Percentiles rank a stretch among this genome's conserved stretches.
Evolutionary conservation across 2,888 invertebrate species (phyloP).

Genomic region (Gymnosoma rotundatum): DNA sequence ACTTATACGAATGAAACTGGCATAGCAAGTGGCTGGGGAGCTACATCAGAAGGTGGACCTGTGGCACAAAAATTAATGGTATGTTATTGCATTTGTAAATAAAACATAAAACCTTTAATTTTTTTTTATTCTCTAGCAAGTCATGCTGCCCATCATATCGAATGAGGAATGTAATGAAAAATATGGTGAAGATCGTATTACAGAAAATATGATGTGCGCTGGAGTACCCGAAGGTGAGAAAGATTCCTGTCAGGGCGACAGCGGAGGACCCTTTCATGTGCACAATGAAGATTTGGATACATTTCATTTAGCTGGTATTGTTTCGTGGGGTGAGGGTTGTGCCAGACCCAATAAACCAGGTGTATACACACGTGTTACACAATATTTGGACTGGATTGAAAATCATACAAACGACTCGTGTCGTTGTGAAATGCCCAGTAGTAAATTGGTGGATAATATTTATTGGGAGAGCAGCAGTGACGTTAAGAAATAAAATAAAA

Average conservation of each 20-base stretch:
- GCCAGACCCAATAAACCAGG: conserved; percentile 87
- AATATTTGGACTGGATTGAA: conserved; percentile 87
- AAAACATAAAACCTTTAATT: no score
- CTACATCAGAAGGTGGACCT: conserved; percentile 87
- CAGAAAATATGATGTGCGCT: conserved; percentile 81
- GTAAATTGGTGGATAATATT: conserved; percentile 10
- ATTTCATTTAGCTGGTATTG: conserved; percentile 85
- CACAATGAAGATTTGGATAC: conserved; percentile 62
- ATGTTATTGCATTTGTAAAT: not conserved
- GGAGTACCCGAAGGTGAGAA: conserved; percentile 79
- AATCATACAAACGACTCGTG: conserved; percentile 87
- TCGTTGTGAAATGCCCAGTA: conserved; percentile 65
- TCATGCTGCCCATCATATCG: conserved; percentile 87
- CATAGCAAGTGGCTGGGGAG: conserved; percentile 88
- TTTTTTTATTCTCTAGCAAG: conserved; percentile 84
- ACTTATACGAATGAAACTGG: conserved; percentile 81
- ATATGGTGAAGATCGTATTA: conserved; percentile 78
- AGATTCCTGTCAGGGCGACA: conserved; percentile 81
- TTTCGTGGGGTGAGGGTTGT: conserved; percentile 84
- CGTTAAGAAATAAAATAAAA: not conserved
- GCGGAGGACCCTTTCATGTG: conserved; percentile 81
- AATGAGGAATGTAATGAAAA: conserved; percentile 83
- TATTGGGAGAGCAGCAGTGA: conserved; percentile 22
- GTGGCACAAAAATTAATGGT: conserved; percentile 85
- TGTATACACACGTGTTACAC: conserved; percentile 91